Evolutionary conservation across 1,140 invertebrate genomes (phyloP).

Genomic region (Apis florea): DNA sequence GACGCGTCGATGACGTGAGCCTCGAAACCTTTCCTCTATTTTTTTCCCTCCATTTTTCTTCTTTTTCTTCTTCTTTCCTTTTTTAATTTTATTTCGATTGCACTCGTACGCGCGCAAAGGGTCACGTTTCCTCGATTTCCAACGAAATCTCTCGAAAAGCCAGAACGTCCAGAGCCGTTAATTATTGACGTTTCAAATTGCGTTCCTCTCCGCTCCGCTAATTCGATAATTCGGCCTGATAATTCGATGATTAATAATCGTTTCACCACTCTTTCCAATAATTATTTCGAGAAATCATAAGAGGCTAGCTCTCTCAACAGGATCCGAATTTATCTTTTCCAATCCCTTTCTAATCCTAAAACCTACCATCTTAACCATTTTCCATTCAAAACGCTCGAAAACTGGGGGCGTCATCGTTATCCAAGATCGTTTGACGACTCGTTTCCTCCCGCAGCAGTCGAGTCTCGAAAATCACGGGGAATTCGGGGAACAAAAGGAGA

Average conservation of each 20-base stretch:
- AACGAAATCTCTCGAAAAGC: background rate
- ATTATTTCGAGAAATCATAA: conserved; percentile 32
- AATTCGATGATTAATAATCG: conserved; percentile 16
- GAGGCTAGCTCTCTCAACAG: too few relatives aligned
- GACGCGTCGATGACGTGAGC: conserved; percentile 51
- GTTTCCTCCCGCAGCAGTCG: conserved; percentile 21
- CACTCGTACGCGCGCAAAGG: background rate
- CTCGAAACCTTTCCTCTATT: background rate
- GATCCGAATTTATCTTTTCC: too few relatives aligned
- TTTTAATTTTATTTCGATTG: conserved; percentile 30
- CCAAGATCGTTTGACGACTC: conserved; percentile 26
- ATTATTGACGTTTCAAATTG: conserved; percentile 27
- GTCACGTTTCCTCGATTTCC: conserved; percentile 38
- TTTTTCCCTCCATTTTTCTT: background rate
- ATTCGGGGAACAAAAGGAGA: conserved; percentile 51
- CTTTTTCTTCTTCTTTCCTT: background rate
- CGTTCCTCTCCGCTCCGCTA: background rate
- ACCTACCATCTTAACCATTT: background rate
- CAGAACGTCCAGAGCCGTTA: conserved; percentile 1
- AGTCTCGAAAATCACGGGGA: conserved; percentile 45
- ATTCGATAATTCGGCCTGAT: background rate
- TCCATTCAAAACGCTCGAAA: background rate
- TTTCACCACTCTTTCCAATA: background rate
- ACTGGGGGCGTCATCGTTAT: background rate
- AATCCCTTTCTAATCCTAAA: too few relatives aligned